Base-by-base conservation (phyloP, 92 coral and sea anemone species). In the Meandrina meandrites region DNA sequence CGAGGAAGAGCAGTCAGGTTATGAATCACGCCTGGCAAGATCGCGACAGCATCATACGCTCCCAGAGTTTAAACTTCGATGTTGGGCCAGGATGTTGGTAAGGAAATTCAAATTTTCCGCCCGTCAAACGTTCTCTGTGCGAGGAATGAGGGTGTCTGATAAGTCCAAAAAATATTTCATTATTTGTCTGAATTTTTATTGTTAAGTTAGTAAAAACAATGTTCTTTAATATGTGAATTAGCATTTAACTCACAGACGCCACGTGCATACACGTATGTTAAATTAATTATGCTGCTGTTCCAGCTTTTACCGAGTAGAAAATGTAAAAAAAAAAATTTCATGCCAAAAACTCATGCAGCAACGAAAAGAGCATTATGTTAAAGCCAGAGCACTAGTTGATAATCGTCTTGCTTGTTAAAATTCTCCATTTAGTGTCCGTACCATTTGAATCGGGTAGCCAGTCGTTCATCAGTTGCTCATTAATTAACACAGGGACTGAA, bases 51-150 rank as follows among this genome's bases (percentile, higher is more conserved):
- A 53, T 50, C 79, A 48, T n/a, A 48, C 57, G 31, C 79, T 86
- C 60, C 77, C 85, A 35, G 68, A 70, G 68, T 81, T 87, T 35
- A 81, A 81, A 68, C 81, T 81, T 45, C 87, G 87, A 3, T 72
- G 78, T 42, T 87, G 86, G 90, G 90, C 86, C 60, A 87, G 79
- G 42, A 87, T 87, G 86, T 57, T 87, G 85, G 86, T 87, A 53
- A 87, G 90, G 56, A 81, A 81, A 72, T 47, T 77, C 47, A 45
- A 48, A 47, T 77, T 57, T 35, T 31, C 71, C 70, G 82, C 51
- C 37, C 32, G 47, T 71, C 54, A 40, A 37, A 40, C 32, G 22
- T 81, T 81, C 85, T 81, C 85, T 12, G 85, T 60, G 76, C 56
- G 13, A 81, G 31, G 75, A 62, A 81, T 81, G 53, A 81, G 51